These are phyloP conservation scores for Halictus quadricinctus DNA, from an alignment of 2,888 invertebrate genomes.

Conservation along the genomic window DNA sequence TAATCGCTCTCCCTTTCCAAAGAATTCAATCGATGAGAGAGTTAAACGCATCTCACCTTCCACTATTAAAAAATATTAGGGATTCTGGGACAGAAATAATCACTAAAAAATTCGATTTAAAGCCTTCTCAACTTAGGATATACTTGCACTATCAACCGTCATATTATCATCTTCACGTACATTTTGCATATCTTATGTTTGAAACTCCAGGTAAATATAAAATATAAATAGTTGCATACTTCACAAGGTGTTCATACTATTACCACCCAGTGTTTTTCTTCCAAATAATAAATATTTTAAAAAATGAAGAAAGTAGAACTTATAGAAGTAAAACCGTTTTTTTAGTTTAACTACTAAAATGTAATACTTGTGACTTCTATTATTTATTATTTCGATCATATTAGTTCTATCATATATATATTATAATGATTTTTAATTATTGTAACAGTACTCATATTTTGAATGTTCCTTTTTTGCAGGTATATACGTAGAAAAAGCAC, in stretches of 20 bases:
- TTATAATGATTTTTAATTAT: neutral
- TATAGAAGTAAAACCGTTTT: no score
- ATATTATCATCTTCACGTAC: conserved; percentile 98
- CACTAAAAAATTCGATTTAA: conserved; percentile 88
- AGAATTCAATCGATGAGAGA: conserved; percentile 93
- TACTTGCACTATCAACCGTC: conserved; percentile 98
- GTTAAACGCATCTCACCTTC: conserved; percentile 89
- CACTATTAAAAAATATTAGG: conserved; percentile 91
- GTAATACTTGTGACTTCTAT: no score
- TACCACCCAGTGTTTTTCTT: no score
- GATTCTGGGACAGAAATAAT: conserved; percentile 90
- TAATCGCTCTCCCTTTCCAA: conserved; percentile 91
- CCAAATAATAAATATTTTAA: no score
- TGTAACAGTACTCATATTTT: neutral
- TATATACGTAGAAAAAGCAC: conserved; percentile 92
- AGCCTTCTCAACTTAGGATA: conserved; percentile 88
- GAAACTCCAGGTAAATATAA: conserved; percentile 87
- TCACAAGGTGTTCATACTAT: no score
- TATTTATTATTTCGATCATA: no score
- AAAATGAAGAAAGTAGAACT: no score
- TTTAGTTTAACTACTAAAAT: no score
- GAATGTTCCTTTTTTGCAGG: conserved; percentile 81
- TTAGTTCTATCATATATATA: no score
- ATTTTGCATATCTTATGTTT: conserved; percentile 92
- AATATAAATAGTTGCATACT: neutral